These are phyloP conservation scores for Limanda limanda DNA, from an alignment of 2,113 vertebrate species.

Conservation along the genomic window DNA sequence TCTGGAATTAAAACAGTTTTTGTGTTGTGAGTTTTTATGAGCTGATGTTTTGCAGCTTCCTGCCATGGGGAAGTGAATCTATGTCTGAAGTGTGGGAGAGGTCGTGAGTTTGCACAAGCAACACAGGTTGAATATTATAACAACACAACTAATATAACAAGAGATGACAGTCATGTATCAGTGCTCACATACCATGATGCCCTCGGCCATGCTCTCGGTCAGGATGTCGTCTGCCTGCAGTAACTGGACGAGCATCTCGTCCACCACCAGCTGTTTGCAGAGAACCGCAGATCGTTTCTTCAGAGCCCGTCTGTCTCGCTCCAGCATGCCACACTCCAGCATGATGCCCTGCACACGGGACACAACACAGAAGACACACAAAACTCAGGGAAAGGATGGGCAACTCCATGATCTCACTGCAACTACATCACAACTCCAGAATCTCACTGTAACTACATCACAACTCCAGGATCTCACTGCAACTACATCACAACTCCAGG, in stretches of 20 bases:
- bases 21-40: too few relatives aligned
- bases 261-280: constrained; percentile 80
- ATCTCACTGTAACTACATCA: too few relatives aligned
- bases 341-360: constrained; percentile 49
- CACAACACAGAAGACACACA: not conserved
- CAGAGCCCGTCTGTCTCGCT: constrained; percentile 69
- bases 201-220: constrained; percentile 81
- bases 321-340: constrained; percentile 79
- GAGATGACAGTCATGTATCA: not conserved
- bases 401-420: too few relatives aligned
- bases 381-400: not conserved
- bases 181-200: constrained; percentile 74
- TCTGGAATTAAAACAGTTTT: too few relatives aligned
- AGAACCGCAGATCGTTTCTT: constrained; percentile 62
- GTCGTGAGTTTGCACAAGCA: too few relatives aligned
- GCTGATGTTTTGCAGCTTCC: too few relatives aligned
- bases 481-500: too few relatives aligned
- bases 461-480: too few relatives aligned
- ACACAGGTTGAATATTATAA: too few relatives aligned
- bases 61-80: too few relatives aligned
- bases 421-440: too few relatives aligned
- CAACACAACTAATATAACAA: not conserved
- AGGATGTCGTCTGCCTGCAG: constrained; percentile 78
- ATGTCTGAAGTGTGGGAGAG: too few relatives aligned
- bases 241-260: constrained; percentile 78